Conservation (phyloP, 2,797 vertebrate genomes). For the Falco novaeseelandiae region DNA sequence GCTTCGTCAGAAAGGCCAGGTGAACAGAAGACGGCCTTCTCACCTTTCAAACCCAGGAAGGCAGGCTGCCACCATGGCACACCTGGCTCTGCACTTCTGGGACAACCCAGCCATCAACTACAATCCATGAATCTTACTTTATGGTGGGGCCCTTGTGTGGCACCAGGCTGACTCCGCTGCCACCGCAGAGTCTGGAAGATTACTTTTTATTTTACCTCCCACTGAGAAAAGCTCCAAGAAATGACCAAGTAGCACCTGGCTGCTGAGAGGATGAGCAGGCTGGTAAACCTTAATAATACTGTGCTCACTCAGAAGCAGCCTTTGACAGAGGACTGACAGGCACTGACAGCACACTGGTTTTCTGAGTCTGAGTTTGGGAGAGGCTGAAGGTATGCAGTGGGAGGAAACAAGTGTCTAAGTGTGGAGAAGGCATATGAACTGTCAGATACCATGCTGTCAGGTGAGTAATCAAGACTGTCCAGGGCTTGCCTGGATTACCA, state of each 20-base stretch:
- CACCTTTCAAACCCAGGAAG: not conserved
- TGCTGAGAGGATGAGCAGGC: not conserved
- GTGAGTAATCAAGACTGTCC: not conserved
- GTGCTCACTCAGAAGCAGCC: not conserved
- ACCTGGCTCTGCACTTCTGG: fast-evolving
- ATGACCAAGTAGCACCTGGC: not conserved
- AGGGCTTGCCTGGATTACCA: not conserved
- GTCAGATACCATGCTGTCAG: not conserved
- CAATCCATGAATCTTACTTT: not conserved
- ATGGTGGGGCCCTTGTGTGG: too few relatives aligned
- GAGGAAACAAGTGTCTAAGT: not conserved
- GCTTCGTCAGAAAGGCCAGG: not conserved
- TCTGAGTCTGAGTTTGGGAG: not conserved
- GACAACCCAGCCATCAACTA: not conserved
- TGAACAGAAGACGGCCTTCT: not conserved
- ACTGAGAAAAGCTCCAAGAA: not conserved
- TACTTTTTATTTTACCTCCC: not conserved
- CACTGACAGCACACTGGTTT: not conserved
- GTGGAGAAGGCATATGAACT: not conserved
- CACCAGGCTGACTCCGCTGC: not conserved
- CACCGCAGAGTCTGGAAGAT: not conserved
- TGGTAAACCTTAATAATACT: not conserved
- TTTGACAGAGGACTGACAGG: not conserved
- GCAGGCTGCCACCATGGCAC: fast-evolving
- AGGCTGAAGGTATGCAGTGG: not conserved